Base-by-base conservation (phyloP, 1,140 invertebrate species). In the Temnothorax curvispinosus region DNA sequence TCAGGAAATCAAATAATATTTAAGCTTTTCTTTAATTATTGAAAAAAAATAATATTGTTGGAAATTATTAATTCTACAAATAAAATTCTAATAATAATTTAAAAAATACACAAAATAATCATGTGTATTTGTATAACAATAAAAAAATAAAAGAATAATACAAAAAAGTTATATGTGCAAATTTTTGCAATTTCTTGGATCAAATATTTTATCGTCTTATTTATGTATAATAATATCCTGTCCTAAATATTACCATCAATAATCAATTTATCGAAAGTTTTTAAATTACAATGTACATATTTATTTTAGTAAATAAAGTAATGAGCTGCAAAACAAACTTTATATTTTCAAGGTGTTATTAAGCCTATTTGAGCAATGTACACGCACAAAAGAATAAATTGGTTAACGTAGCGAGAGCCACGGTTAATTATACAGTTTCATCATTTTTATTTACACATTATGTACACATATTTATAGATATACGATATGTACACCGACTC, bases 401-500 rank as follows among this genome's bases (percentile, higher is more conserved):
- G 27, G 50, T 56, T 56, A 69, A 71, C 52, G 38, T 32, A 35
- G 11, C 21, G 41, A 56, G 15, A 27, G 15, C 8, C 21, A 44
- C 11, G 38, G 21, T 15, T 81, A 71, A 81, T 71, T 11, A 32
- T 56, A 81, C 8, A 32, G 13, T 69, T 71, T 81, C 27, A 9
- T 81, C 27, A 81, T 56, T 71, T 65, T 52, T 80, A 71, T 81
- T 81, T 81, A 81, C 78, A 81, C 50, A 56, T 32, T 81, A 81
- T 81, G 21, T 81, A 71, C 64, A 81, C 47, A 71, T 69, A 21
- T 71, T 81, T 27, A 27, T 27, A 69, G n/a, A 56, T 44, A 56
- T 71, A 47, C 21, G 52, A 56, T 81, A 81, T 81, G 2, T 71
- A 81, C 78, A 71, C 47, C 47, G 35, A 80, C 13, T 71, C 27